Percentiles rank a stretch among this genome's conserved stretches.
These are phyloP conservation scores for Styela clava DNA, from an alignment of 23 tunicate species.

Conservation along the genomic window DNA sequence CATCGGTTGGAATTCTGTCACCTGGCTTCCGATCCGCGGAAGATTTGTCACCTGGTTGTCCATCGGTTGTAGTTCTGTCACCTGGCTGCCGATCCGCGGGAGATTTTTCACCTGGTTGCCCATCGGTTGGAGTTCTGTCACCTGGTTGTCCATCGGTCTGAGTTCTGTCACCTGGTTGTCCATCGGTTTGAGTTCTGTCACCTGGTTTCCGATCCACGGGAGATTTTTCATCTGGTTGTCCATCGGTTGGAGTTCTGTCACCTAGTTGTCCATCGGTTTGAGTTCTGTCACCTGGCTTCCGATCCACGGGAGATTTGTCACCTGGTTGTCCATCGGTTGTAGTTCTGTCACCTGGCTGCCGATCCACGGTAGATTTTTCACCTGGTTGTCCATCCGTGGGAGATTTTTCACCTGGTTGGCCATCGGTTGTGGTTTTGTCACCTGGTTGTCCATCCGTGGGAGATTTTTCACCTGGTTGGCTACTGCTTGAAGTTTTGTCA, in stretches of 20 bases:
- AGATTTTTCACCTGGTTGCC: neutral
- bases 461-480: neutral
- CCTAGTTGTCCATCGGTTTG: neutral
- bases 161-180: neutral
- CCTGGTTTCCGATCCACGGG: neutral
- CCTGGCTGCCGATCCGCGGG: too few relatives aligned
- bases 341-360: neutral
- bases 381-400: neutral
- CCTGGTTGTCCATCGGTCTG: neutral
- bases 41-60: neutral
- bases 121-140: neutral
- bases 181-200: neutral
- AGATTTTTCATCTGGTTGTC: neutral
- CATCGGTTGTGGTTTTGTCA: neutral
- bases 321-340: neutral
- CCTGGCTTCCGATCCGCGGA: neutral
- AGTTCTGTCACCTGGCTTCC: slow-evolving; percentile 4
- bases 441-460: neutral
- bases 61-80: neutral
- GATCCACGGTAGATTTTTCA: neutral
- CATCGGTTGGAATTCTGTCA: neutral
- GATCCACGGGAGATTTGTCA: neutral
- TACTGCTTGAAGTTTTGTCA: neutral
- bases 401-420: slow-evolving; percentile 2
- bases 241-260: neutral